A percentile compares a stretch with the other conserved stretches of the same genome.
Conservation (phyloP, 2,113 vertebrate species). For the Albula glossodonta region DNA sequence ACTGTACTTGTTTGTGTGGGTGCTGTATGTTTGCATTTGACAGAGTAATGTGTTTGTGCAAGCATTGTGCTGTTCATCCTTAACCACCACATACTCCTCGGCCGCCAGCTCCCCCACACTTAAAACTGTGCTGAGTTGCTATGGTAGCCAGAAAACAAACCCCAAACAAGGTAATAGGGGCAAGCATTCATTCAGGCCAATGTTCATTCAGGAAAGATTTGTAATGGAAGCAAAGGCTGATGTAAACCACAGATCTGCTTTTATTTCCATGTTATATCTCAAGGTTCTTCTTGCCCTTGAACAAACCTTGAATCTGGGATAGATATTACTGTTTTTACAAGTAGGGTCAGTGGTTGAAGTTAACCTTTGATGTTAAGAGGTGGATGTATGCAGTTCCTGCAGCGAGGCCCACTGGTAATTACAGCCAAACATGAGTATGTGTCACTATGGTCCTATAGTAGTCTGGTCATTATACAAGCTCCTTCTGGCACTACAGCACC, state of each 20-base stretch:
- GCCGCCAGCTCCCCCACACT: constrained; percentile 23
- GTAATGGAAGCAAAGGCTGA: constrained; percentile 46
- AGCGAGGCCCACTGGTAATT: background rate
- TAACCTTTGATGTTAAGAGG: background rate
- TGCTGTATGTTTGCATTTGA: background rate
- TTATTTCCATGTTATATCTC: constrained; percentile 45
- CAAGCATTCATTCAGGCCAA: constrained; percentile 44
- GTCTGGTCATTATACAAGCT: no score
- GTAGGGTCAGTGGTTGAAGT: background rate
- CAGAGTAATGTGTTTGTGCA: background rate
- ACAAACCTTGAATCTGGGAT: constrained; percentile 48
- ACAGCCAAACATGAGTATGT: background rate
- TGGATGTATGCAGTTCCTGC: background rate
- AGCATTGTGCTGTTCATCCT: background rate
- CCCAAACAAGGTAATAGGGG: constrained; percentile 51
- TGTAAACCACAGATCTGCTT: constrained; percentile 42
- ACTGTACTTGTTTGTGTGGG: background rate
- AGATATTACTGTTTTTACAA: constrained; percentile 49
- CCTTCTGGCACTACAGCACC: no score
- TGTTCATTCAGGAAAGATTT: constrained; percentile 41
- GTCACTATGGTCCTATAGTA: no score
- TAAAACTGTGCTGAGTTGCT: constrained; percentile 47
- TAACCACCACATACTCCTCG: background rate
- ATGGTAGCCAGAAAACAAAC: constrained; percentile 63
- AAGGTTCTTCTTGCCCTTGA: constrained; percentile 54